Conservation (phyloP, 2,888 invertebrate genomes). For the Anthrax anthrax region DNA sequence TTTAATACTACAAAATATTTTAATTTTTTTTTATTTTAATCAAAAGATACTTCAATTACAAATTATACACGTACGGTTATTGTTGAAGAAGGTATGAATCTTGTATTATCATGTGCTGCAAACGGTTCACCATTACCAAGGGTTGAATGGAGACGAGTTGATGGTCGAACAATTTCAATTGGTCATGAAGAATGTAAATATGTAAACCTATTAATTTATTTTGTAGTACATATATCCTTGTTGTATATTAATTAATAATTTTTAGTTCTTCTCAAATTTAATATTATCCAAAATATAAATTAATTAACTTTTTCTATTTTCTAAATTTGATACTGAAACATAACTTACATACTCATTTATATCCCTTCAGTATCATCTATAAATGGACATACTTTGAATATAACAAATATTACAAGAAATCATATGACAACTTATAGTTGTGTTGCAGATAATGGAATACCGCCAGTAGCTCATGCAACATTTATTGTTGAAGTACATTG, state of each 20-base stretch:
- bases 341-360: too few relatives aligned
- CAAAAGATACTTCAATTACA: slow-evolving; percentile 24
- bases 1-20: slow-evolving; percentile 5
- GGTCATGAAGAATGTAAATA: slow-evolving; percentile 49
- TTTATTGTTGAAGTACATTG: slow-evolving; percentile 81
- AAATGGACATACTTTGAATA: slow-evolving; percentile 61
- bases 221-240: too few relatives aligned
- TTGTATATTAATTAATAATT: slow-evolving; percentile 3
- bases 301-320: too few relatives aligned
- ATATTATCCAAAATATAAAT: too few relatives aligned
- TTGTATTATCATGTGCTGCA: slow-evolving; percentile 68
- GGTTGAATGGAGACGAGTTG: slow-evolving; percentile 61
- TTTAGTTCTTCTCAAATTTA: not conserved
- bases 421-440: slow-evolving; percentile 65
- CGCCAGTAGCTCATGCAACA: slow-evolving; percentile 64
- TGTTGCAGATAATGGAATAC: slow-evolving; percentile 70
- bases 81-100: slow-evolving; percentile 65
- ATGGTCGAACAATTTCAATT: slow-evolving; percentile 46
- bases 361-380: slow-evolving; percentile 47
- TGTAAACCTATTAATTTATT: not conserved
- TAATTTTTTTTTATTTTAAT: not conserved
- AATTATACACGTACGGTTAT: slow-evolving; percentile 42
- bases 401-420: slow-evolving; percentile 54
- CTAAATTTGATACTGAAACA: too few relatives aligned
- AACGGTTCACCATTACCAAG: slow-evolving; percentile 62